These are phyloP conservation scores for Cyanoramphus novaezelandiae DNA, from an alignment of 2,113 vertebrate species.

Conservation along the genomic window DNA sequence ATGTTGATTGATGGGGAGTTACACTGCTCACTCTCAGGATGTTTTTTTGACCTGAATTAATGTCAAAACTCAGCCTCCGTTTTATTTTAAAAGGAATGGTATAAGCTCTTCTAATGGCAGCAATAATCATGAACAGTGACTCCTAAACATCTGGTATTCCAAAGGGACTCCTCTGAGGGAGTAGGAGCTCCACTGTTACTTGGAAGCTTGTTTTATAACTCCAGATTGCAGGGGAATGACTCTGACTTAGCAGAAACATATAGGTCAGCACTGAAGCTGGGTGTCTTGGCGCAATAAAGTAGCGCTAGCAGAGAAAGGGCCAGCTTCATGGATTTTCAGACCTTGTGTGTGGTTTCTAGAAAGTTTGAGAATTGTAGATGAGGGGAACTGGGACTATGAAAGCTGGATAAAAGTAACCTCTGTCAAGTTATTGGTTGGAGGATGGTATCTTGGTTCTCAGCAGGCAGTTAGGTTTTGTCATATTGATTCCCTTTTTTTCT, in stretches of 20 bases:
- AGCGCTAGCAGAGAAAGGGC: not conserved
- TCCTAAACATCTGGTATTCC: not conserved
- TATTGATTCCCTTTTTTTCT: not conserved
- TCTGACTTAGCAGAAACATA: not conserved
- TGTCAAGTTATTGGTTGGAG: not conserved
- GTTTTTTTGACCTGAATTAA: not conserved
- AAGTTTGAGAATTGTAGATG: not conserved
- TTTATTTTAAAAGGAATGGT: not conserved
- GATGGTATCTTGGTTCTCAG: not conserved
- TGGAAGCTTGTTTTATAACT: not conserved
- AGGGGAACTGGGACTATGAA: not conserved
- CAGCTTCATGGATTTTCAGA: not conserved
- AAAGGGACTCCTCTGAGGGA: not conserved
- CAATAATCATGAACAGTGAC: not conserved
- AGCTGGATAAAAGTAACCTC: not conserved
- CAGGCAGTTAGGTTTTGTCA: not conserved
- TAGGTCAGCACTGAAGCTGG: not conserved
- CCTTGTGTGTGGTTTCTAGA: not conserved
- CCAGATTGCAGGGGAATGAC: not conserved
- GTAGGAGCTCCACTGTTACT: not conserved
- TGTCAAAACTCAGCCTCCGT: not conserved
- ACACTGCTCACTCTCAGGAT: not conserved
- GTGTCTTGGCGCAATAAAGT: not conserved
- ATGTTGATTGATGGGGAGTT: not conserved
- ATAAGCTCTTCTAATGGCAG: not conserved